Evolutionary conservation across 2,113 vertebrate genomes (phyloP), one percentile per base, ranked within the genome.

Genomic region (Anguilla rostrata): DNA sequence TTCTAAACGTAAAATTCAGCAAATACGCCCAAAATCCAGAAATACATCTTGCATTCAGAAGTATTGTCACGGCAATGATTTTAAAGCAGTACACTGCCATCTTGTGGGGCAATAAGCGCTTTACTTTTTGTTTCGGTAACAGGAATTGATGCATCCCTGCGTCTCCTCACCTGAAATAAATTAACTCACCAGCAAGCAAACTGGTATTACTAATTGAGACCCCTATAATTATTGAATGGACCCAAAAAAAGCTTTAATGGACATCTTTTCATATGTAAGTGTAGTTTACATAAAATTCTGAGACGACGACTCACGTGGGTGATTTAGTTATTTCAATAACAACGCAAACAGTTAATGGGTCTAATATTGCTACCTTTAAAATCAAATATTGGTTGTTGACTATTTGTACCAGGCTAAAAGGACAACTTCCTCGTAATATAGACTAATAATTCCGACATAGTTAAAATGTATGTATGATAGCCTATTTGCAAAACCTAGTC

Each of bases 131-230:
- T 34, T n/a, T n/a, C 20, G 1, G 63, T 26, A 71, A n/a, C 26
- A 26, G 11, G 9, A 75, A 12, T 34, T 9, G 26, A 75, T 14
- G 0, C 9, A 12, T 9, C 71, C 26, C 71, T 22, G 2, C 7
- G 53, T 16, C 34, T 34, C 49, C 75, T 80, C 78, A 81, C 78
- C 75, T 81, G 78, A 80, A 85, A 85, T 26, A 15, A 78, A 85
- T 41, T 26, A 41, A 14, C 29, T 85, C 43, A 78, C 41, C 29
- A 39, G 46, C 43, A 4, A 56, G 41, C 41, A 49, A 75, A 84
- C 75, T 84, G 66, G 26, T 71, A 18, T 71, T n/a, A 26, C 66
- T 53, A 53, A 79, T 60, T 80, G 39, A 81, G 3, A 14, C 4
- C 26, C 39, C 57, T 63, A 29, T 49, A 82, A 85, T 57, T 57